phyloP scores from a whole-genome alignment of 2,888 invertebrate genomes.

The Seira sanloemensis region DNA sequence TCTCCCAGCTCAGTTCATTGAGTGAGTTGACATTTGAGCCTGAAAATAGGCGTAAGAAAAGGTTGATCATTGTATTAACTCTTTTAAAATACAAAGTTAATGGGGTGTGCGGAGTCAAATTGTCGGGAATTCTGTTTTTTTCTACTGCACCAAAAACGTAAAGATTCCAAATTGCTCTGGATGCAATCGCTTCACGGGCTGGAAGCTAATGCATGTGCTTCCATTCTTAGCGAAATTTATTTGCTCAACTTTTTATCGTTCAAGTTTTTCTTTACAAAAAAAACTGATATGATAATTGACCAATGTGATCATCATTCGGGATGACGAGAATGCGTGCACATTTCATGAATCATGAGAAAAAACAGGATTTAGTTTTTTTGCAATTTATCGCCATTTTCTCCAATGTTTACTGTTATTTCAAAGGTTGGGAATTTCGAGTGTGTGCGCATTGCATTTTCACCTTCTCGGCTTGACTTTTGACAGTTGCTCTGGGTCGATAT shows the following conservation, averaged over 20 bases:
- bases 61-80: too few relatives aligned
- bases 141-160: too few relatives aligned
- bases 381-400: not conserved
- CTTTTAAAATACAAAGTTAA: too few relatives aligned
- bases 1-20: constrained; percentile 72
- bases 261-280: not conserved
- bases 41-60: too few relatives aligned
- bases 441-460: not conserved
- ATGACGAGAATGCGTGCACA: not conserved
- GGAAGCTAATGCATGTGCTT: not conserved
- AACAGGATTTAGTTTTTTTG: not conserved
- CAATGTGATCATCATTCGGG: not conserved
- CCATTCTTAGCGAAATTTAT: not conserved
- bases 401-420: not conserved
- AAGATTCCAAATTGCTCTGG: too few relatives aligned
- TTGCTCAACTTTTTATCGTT: not conserved
- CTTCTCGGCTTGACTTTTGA: not conserved
- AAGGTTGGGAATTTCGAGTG: too few relatives aligned
- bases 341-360: too few relatives aligned
- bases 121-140: not conserved
- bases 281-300: too few relatives aligned
- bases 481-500: too few relatives aligned
- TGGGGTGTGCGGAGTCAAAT: too few relatives aligned
- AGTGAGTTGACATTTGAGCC: constrained; percentile 71
- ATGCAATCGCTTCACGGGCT: too few relatives aligned